Conservation (phyloP, 2,888 invertebrate species). For the Anarsia innoxiella region DNA sequence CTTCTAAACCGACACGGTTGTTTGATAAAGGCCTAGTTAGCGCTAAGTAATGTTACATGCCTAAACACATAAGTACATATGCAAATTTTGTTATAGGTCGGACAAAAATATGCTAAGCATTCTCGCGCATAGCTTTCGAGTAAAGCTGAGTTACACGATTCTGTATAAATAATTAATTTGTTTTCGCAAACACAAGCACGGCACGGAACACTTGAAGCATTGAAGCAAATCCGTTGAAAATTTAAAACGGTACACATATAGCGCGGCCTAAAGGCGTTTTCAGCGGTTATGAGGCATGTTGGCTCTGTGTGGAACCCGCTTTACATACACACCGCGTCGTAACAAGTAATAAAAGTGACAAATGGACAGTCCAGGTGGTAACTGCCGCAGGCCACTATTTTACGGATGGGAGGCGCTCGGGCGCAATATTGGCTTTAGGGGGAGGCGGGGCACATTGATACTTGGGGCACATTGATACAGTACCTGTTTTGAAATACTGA, state of each 20-base stretch:
- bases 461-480: no score
- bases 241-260: constrained; percentile 42
- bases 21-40: background rate
- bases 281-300: constrained; percentile 36
- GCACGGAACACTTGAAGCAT: constrained; percentile 34
- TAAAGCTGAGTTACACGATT: constrained; percentile 9
- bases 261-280: constrained; percentile 31
- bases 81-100: no score
- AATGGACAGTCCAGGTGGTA: constrained; percentile 6
- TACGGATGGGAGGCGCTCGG: background rate
- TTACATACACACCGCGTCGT: constrained; percentile 10
- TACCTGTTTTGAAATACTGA: no score
- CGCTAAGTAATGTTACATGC: no score
- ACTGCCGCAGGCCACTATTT: constrained; percentile 4
- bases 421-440: constrained; percentile 7
- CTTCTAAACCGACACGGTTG: no score
- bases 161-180: constrained; percentile 60
- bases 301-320: constrained; percentile 17
- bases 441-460: no score
- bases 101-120: constrained; percentile 11
- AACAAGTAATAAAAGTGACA: constrained; percentile 10
- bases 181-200: constrained; percentile 49
- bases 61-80: no score
- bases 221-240: constrained; percentile 42
- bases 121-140: background rate